phyloP scores from a whole-genome alignment of 1,140 invertebrate genomes.

The Trachelipus rathkii region DNA sequence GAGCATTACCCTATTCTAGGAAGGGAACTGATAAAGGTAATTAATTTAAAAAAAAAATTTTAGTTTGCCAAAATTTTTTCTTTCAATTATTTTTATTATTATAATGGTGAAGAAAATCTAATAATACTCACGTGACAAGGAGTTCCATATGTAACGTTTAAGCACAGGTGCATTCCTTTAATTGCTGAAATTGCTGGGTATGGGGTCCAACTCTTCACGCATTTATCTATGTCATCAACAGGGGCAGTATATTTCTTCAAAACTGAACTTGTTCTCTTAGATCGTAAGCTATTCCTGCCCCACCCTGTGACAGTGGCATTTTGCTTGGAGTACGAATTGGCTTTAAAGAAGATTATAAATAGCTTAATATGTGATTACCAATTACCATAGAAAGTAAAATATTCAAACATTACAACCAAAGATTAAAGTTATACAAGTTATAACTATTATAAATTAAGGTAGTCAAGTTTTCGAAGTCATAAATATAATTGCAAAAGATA shows the following conservation, averaged over 20 bases:
- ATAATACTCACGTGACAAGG: slow-evolving; percentile 27
- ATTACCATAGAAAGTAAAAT: neutral
- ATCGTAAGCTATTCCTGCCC: slow-evolving; percentile 49
- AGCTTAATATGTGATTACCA: too few species aligned
- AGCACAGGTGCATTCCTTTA: slow-evolving; percentile 48
- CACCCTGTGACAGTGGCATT: slow-evolving; percentile 32
- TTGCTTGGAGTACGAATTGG: slow-evolving; percentile 17
- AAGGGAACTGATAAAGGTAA: too few species aligned
- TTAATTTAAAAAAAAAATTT: too few species aligned
- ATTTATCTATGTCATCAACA: slow-evolving; percentile 41
- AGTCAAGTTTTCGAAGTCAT: too few species aligned
- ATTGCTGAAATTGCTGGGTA: slow-evolving; percentile 48
- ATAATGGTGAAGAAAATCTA: too few species aligned
- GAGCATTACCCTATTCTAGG: too few species aligned
- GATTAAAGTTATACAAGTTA: neutral
- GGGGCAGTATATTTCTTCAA: slow-evolving; percentile 35
- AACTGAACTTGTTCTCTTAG: slow-evolving; percentile 14
- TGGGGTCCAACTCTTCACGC: slow-evolving; percentile 49
- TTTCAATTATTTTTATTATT: too few species aligned
- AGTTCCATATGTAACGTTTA: slow-evolving; percentile 60
- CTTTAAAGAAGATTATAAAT: slow-evolving; percentile 17
- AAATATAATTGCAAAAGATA: too few species aligned
- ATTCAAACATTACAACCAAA: neutral
- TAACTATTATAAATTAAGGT: neutral
- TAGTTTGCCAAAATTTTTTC: too few species aligned